Base-by-base conservation (phyloP, 2,888 invertebrate species). In the Idaea aversata region DNA sequence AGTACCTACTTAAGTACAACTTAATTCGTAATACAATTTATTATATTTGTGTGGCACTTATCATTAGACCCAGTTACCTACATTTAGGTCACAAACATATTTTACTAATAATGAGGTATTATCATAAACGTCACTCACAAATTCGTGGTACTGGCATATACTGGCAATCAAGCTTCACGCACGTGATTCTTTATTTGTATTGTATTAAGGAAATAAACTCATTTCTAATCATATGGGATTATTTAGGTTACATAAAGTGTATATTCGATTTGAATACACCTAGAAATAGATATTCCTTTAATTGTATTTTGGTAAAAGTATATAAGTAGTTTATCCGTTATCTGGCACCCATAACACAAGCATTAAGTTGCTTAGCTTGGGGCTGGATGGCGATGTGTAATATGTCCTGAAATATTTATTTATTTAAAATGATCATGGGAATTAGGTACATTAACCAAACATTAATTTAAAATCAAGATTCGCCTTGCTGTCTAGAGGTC, bases 81-180 rank as follows among this genome's bases (percentile, higher is more conserved):
- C 47, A 47, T 47, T 47, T 47, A 47, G 47, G 47, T 47, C 47
- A 47, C 47, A 47, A 47, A 47, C 47, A 47, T 47, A 47, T 47
- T 47, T 47, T 47, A 47, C 47, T 47, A 47, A 47, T 47, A 47
- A 47, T 47, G 47, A 47, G 47, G 47, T 47, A 47, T 47, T 47
- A 47, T 47, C 47, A 47, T 13, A 47, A 47, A 47, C 47, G 47
- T 7, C 47, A 47, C 47, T 47, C 13, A 47, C 47, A 10, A 47
- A 47, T 47, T 47, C 47, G 47, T 47, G 10, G 47, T 47, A 47
- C 13, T 10, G 10, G n/a, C n/a, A n/a, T n/a, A n/a, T n/a, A 38
- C 38, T 38, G 13, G 47, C 47, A 13, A 47, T 47, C 47, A 47
- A 47, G 10, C 47, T 47, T 47, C 47, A 47, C 47, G 47, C 47